phyloP scores from a whole-genome alignment of 2,888 invertebrate genomes.

The Drosophila neonasuta region DNA sequence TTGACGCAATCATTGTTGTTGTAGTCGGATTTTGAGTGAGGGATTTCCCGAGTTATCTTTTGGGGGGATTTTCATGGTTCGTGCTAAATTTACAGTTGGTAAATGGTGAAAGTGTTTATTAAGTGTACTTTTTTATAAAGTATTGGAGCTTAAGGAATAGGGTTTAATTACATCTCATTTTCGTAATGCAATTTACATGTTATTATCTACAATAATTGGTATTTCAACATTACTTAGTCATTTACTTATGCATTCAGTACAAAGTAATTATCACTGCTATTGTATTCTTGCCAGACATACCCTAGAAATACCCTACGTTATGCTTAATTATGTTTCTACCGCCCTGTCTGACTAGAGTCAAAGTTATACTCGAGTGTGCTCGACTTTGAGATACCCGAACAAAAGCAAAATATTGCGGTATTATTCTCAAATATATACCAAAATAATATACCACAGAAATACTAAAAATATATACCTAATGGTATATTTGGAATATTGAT shows the following conservation, averaged over 20 bases:
- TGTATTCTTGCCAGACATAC: not conserved
- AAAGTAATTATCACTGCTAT: not conserved
- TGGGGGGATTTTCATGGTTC: not conserved
- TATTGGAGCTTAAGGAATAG: too few relatives aligned
- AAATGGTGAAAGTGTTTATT: not conserved
- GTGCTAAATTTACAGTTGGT: not conserved
- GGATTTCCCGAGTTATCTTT: not conserved
- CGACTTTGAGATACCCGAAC: too few relatives aligned
- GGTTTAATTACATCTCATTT: too few relatives aligned
- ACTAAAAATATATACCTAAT: too few relatives aligned
- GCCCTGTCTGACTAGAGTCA: not conserved
- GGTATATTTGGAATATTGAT: too few relatives aligned
- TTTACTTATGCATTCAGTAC: too few relatives aligned
- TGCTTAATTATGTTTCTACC: not conserved
- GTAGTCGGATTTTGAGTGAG: not conserved
- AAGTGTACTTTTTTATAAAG: not conserved
- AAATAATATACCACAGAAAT: too few relatives aligned
- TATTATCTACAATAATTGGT: not conserved
- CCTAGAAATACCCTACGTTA: not conserved
- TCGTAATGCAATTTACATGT: too few relatives aligned
- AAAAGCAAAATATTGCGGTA: too few relatives aligned
- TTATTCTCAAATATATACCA: too few relatives aligned
- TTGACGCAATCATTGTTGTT: not conserved
- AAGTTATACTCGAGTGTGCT: too few relatives aligned
- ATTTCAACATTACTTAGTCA: not conserved